These are phyloP conservation scores for Myopa tessellatipennis DNA, from an alignment of 2,888 invertebrate species.

Conservation along the genomic window DNA sequence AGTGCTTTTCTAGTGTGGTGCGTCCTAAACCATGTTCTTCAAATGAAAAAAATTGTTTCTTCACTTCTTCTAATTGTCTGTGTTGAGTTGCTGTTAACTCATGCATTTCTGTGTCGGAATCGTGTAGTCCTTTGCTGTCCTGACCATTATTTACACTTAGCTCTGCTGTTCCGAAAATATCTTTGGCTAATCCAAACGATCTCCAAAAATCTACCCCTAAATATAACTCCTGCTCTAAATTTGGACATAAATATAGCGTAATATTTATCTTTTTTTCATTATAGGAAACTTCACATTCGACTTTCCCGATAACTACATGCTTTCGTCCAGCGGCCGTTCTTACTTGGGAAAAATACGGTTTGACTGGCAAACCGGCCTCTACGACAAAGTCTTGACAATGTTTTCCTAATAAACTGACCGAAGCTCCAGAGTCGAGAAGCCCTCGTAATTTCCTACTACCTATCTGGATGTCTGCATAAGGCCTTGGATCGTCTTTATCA, in stretches of 20 bases:
- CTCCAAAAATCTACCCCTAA: too few species aligned
- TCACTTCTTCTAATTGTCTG: not conserved
- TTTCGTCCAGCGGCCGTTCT: too few species aligned
- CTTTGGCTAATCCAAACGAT: too few species aligned
- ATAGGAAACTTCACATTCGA: too few species aligned
- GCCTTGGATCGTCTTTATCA: not conserved
- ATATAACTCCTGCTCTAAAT: too few species aligned
- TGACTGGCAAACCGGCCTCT: too few species aligned
- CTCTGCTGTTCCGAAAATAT: too few species aligned
- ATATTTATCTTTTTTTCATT: too few species aligned
- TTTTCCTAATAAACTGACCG: constrained; percentile 15
- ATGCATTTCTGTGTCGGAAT: constrained; percentile 13
- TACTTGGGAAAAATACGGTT: too few species aligned
- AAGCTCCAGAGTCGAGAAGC: constrained; percentile 32
- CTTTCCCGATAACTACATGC: too few species aligned
- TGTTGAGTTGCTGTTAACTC: not conserved
- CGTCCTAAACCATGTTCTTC: constrained; percentile 26
- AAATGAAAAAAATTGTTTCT: constrained; percentile 7
- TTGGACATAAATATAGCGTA: too few species aligned
- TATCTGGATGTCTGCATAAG: not conserved
- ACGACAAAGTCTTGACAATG: not conserved
- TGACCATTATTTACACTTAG: too few species aligned
- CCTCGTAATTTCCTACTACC: not conserved
- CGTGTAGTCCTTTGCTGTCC: not conserved
- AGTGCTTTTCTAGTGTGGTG: constrained; percentile 21